Percentiles rank a stretch among this genome's conserved stretches.
These are phyloP conservation scores for Gastrophysa polygoni DNA, from an alignment of 2,888 invertebrate genomes.

Conservation along the genomic window DNA sequence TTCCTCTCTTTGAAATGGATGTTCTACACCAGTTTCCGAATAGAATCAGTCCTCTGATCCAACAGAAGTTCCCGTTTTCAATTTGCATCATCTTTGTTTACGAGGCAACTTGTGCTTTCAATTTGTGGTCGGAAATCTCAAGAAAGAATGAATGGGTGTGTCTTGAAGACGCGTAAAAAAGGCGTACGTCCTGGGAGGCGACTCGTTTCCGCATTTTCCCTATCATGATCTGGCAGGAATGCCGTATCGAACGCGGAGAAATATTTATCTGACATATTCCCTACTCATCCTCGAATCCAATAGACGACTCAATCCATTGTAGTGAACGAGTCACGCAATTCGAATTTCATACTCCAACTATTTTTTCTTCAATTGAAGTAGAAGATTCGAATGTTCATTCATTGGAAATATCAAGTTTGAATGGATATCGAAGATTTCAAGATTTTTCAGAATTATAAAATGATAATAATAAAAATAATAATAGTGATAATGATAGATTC, in stretches of 20 bases:
- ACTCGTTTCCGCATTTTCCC: constrained; percentile 6
- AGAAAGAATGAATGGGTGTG: constrained; percentile 1
- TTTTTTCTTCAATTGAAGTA: too few relatives aligned
- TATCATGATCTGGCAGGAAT: neutral
- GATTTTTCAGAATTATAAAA: too few relatives aligned
- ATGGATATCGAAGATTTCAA: too few relatives aligned
- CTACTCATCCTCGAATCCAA: neutral
- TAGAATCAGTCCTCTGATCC: neutral
- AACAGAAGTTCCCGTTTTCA: neutral
- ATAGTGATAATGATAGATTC: too few relatives aligned
- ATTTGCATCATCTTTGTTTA: neutral
- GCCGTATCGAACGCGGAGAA: constrained; percentile 6
- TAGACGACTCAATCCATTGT: neutral
- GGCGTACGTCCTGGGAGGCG: neutral
- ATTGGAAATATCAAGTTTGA: too few relatives aligned
- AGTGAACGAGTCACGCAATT: too few relatives aligned
- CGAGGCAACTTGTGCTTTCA: constrained; percentile 4
- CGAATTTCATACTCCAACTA: too few relatives aligned
- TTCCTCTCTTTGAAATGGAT: too few relatives aligned
- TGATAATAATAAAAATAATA: too few relatives aligned
- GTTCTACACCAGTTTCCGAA: too few relatives aligned
- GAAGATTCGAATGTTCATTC: too few relatives aligned
- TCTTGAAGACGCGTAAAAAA: constrained; percentile 13
- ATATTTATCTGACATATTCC: neutral
- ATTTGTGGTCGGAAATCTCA: constrained; percentile 12